phyloP scores from a whole-genome alignment of 2,113 vertebrate species.

The Anguilla rostrata region DNA sequence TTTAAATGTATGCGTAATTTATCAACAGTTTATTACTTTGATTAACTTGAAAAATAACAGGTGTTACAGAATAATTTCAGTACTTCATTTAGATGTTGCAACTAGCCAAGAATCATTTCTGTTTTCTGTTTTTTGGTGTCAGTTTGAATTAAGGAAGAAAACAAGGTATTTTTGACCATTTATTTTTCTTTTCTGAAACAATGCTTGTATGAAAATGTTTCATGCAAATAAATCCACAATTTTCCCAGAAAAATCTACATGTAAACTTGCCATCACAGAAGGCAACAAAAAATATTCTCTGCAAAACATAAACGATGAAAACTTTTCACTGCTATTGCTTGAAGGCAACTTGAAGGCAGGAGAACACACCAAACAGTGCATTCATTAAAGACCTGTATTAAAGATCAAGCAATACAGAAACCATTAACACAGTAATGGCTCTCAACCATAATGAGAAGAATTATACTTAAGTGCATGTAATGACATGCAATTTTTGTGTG shows the following conservation, averaged over 20 bases:
- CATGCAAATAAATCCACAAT: background rate
- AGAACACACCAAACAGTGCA: background rate
- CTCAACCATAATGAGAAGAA: background rate
- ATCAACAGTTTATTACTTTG: too few species aligned
- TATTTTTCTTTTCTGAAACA: background rate
- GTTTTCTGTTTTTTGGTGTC: too few species aligned
- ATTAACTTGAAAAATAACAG: too few species aligned
- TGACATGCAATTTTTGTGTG: background rate
- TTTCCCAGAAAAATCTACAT: background rate
- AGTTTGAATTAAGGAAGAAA: too few species aligned
- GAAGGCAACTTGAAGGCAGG: constrained; percentile 1
- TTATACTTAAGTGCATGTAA: background rate
- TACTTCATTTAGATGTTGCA: too few species aligned
- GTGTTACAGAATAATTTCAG: too few species aligned
- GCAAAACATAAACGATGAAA: background rate
- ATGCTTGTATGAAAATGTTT: background rate
- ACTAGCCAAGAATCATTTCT: too few species aligned
- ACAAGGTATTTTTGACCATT: background rate
- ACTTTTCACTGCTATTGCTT: background rate
- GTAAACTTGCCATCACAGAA: background rate
- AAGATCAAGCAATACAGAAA: background rate
- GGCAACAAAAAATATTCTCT: background rate
- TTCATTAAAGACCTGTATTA: background rate
- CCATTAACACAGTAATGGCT: background rate
- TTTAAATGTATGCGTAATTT: too few species aligned